Conservation (phyloP, 2,113 vertebrate genomes). For the Hemibagrus wyckioides region DNA sequence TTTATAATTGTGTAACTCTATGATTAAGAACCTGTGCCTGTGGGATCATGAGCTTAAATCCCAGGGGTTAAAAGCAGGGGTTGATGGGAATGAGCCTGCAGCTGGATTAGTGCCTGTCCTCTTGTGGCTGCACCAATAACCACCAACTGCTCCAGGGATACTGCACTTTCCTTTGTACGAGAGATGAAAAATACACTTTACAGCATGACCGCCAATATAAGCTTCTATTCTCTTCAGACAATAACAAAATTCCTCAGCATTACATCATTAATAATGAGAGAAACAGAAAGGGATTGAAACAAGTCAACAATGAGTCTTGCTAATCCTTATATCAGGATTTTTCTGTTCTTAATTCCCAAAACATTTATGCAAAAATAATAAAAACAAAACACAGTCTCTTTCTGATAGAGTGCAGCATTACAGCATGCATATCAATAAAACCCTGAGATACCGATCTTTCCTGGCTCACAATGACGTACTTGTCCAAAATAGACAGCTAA, state of each 20-base stretch:
- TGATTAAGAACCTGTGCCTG: not conserved
- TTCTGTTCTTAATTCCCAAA: not conserved
- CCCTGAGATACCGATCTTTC: not conserved
- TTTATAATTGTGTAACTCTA: not conserved
- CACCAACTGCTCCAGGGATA: not conserved
- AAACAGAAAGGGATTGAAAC: not conserved
- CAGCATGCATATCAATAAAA: not conserved
- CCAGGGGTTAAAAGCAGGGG: not conserved
- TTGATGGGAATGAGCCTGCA: conserved; percentile 10
- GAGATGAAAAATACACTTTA: not conserved
- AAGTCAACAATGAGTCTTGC: not conserved
- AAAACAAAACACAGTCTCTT: not conserved
- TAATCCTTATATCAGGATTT: not conserved
- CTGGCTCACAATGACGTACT: not conserved
- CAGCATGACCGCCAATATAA: not conserved
- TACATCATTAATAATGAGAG: not conserved
- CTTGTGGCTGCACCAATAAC: not conserved
- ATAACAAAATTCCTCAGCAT: not conserved
- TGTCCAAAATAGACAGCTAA: not conserved
- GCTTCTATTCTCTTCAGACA: not conserved
- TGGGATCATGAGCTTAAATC: not conserved
- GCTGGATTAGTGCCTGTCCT: not conserved
- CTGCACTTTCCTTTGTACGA: not conserved
- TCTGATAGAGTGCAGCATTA: not conserved
- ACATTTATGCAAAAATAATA: not conserved